phyloP scores from a whole-genome alignment of 2,888 invertebrate genomes.

The Apodemia duryi region DNA sequence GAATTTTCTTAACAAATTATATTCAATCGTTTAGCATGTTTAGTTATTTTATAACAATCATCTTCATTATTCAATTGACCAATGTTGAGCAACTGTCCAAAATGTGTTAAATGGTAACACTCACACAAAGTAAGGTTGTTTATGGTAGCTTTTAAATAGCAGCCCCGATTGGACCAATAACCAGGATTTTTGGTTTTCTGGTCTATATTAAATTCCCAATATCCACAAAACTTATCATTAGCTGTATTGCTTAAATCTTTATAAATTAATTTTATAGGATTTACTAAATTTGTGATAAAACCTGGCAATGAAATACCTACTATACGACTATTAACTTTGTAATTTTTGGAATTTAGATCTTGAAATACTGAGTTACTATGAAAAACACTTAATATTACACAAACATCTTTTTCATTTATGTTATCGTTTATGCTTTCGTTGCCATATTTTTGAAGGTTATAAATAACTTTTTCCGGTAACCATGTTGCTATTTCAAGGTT shows the following conservation, averaged over 20 bases:
- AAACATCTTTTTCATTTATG: constrained; percentile 38
- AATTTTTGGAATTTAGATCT: constrained; percentile 48
- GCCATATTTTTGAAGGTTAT: constrained; percentile 46
- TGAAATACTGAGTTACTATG: constrained; percentile 77
- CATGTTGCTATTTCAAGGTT: constrained; percentile 77
- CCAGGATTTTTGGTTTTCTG: constrained; percentile 44
- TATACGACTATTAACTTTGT: constrained; percentile 67
- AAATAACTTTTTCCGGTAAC: constrained; percentile 63
- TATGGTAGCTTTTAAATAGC: constrained; percentile 51
- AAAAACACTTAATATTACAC: constrained; percentile 74
- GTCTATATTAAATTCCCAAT: constrained; percentile 74
- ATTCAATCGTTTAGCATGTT: constrained; percentile 59
- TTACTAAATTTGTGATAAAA: constrained; percentile 71
- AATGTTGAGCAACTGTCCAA: constrained; percentile 76
- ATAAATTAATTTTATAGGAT: constrained; percentile 76
- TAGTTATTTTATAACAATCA: constrained; percentile 31
- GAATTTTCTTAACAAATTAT: background rate
- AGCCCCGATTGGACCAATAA: constrained; percentile 79
- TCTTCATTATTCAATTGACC: constrained; percentile 31
- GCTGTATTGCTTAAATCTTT: constrained; percentile 40
- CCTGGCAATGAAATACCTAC: constrained; percentile 81
- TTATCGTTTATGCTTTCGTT: constrained; percentile 35
- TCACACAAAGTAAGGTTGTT: constrained; percentile 56
- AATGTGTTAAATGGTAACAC: constrained; percentile 81
- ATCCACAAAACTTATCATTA: constrained; percentile 64